phyloP scores from a whole-genome alignment of 2,113 vertebrate species.

The Dasyprocta punctata region DNA sequence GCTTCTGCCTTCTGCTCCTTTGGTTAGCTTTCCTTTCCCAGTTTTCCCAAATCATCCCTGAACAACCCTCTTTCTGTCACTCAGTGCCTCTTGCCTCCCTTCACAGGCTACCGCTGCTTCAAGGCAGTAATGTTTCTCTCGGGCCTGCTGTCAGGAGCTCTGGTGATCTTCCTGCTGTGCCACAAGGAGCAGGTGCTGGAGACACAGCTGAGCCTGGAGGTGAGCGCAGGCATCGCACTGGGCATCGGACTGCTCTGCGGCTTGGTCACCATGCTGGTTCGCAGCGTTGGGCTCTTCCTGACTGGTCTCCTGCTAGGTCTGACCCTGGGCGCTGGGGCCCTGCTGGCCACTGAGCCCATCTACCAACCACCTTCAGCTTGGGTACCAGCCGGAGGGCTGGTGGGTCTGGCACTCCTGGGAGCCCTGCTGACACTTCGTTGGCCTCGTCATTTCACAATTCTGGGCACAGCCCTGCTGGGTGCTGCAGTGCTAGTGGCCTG shows the following conservation, averaged over 20 bases:
- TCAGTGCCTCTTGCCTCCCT: conserved; percentile 37
- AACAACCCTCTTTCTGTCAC: neutral
- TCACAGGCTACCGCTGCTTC: conserved; percentile 92
- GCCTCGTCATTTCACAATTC: conserved; percentile 90
- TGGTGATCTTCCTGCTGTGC: conserved; percentile 93
- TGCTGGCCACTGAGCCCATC: conserved; percentile 89
- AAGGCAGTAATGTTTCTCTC: conserved; percentile 95
- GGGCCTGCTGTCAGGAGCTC: conserved; percentile 92
- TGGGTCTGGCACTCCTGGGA: conserved; percentile 91
- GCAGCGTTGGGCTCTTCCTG: conserved; percentile 94
- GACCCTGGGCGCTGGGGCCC: conserved; percentile 87
- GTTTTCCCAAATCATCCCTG: neutral
- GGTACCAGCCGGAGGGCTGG: conserved; percentile 90
- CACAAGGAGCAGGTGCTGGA: conserved; percentile 93
- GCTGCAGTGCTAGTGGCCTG: conserved; percentile 91
- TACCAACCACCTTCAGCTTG: conserved; percentile 90
- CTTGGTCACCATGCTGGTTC: conserved; percentile 93
- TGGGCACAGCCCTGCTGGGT: conserved; percentile 91
- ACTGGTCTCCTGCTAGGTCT: conserved; percentile 93
- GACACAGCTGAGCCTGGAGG: conserved; percentile 93
- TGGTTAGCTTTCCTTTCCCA: neutral
- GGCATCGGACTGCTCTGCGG: conserved; percentile 93
- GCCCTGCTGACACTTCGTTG: conserved; percentile 92
- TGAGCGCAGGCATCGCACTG: conserved; percentile 92
- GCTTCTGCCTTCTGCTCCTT: neutral